phyloP scores from a whole-genome alignment of 2,797 vertebrate species.

The Karalla daura region DNA sequence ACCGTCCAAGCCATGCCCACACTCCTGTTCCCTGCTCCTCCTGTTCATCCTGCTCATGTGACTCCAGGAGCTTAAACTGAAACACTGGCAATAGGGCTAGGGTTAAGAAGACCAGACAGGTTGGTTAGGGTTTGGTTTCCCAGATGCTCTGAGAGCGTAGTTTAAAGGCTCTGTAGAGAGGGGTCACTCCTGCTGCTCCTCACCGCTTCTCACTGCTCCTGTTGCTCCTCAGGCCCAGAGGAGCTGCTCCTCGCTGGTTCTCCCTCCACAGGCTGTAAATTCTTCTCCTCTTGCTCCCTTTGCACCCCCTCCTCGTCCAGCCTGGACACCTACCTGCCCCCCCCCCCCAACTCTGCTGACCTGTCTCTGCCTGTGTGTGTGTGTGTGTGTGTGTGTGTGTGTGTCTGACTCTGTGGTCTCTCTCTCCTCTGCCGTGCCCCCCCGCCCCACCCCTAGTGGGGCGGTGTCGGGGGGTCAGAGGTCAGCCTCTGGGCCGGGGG shows the following conservation, averaged over 20 bases:
- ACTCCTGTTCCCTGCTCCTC: too few relatives aligned
- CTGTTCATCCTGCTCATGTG: too few relatives aligned
- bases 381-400: conserved; percentile 38
- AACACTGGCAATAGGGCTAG: too few relatives aligned
- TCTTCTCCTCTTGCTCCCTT: conserved; percentile 32
- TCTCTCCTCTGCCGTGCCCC: conserved; percentile 76
- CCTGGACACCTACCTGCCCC: conserved; percentile 70
- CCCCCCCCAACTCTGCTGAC: conserved; percentile 69
- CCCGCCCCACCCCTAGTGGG: conserved; percentile 87
- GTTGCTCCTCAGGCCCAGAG: conserved; percentile 55
- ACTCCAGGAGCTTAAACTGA: too few relatives aligned
- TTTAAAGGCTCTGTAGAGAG: too few relatives aligned
- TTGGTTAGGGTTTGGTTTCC: too few relatives aligned
- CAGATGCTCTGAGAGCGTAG: too few relatives aligned
- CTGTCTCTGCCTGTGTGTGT: conserved; percentile 52
- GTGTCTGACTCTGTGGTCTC: conserved; percentile 73
- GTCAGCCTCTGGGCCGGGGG: conserved; percentile 88
- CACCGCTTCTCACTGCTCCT: too few relatives aligned
- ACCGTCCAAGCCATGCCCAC: too few relatives aligned
- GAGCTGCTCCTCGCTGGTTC: conserved; percentile 66
- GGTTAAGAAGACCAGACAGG: too few relatives aligned
- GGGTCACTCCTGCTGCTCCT: too few relatives aligned
- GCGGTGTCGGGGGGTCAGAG: conserved; percentile 90
- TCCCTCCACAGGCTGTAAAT: conserved; percentile 70
- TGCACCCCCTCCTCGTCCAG: conserved; percentile 69